Conservation (phyloP, 2,797 vertebrate genomes). For the Takifugu rubripes region DNA sequence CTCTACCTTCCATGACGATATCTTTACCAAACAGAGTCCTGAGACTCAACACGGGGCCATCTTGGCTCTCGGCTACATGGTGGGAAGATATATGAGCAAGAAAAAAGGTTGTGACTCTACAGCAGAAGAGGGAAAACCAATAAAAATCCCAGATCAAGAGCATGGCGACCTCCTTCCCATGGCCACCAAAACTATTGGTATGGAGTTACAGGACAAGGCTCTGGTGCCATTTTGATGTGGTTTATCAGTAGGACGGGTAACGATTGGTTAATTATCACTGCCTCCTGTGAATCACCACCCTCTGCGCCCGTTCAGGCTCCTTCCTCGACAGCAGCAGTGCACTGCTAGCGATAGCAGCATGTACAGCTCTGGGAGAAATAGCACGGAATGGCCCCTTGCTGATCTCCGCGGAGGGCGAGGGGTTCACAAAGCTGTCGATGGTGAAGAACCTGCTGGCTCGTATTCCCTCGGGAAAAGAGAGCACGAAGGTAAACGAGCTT, state of each 20-base stretch:
- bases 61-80: constrained; percentile 92
- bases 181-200: constrained; percentile 91
- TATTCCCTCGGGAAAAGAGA: constrained; percentile 95
- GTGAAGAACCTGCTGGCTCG: constrained; percentile 89
- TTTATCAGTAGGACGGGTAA: too few relatives aligned
- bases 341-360: constrained; percentile 86
- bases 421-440: constrained; percentile 87
- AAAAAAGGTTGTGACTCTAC: constrained; percentile 72
- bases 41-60: constrained; percentile 95
- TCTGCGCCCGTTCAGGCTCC: constrained; percentile 73
- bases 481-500: constrained; percentile 80
- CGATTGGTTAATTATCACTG: not conserved
- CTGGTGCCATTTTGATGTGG: not conserved
- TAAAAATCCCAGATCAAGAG: constrained; percentile 69
- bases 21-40: constrained; percentile 76
- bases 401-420: constrained; percentile 84
- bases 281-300: not conserved
- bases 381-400: constrained; percentile 88
- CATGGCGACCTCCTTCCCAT: constrained; percentile 86
- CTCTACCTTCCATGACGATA: not conserved
- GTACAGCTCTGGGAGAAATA: constrained; percentile 93
- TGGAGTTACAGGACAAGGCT: constrained; percentile 5
- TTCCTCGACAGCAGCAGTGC: constrained; percentile 88
- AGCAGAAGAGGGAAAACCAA: constrained; percentile 60
- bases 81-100: constrained; percentile 90